A percentile compares a stretch with the other conserved stretches of the same genome.
Evolutionary conservation across 2,888 invertebrate species (phyloP).

Genomic region (Meteorus cinctellus): DNA sequence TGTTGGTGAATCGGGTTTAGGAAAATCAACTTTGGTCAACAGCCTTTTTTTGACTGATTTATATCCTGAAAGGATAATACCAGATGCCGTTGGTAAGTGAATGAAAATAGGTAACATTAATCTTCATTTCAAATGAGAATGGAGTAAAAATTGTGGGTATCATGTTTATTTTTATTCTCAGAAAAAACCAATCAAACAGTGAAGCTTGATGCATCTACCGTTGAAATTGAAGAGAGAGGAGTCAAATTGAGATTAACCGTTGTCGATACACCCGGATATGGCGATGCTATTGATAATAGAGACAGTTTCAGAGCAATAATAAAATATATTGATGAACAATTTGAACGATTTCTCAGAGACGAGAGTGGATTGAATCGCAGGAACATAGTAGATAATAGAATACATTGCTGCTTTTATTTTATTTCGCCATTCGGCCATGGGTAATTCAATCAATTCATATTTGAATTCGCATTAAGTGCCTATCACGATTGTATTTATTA

Average conservation of each 20-base stretch:
- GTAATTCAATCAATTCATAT: conserved; percentile 74
- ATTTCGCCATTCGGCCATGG: conserved; percentile 98
- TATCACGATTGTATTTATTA: not conserved
- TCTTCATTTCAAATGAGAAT: conserved; percentile 38
- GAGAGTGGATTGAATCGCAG: conserved; percentile 97
- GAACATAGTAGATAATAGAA: conserved; percentile 97
- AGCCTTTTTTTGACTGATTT: conserved; percentile 95
- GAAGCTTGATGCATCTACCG: conserved; percentile 94
- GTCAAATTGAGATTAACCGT: conserved; percentile 94
- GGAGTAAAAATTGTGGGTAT: too few species aligned
- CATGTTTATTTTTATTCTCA: conserved; percentile 66
- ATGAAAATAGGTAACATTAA: not conserved
- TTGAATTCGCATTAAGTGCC: not conserved
- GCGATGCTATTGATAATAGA: conserved; percentile 95
- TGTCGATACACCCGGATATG: conserved; percentile 97
- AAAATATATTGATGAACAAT: conserved; percentile 97
- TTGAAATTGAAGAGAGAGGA: conserved; percentile 96
- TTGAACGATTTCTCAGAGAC: conserved; percentile 91
- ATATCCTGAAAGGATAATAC: conserved; percentile 93
- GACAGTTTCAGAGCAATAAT: conserved; percentile 96
- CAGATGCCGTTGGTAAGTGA: conserved; percentile 86
- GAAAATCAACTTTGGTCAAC: conserved; percentile 96
- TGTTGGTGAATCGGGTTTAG: conserved; percentile 91
- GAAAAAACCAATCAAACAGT: conserved; percentile 95
- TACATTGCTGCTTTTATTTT: conserved; percentile 98